phyloP scores from a whole-genome alignment of 2,888 invertebrate genomes.

The Balanococcus diminutus region DNA sequence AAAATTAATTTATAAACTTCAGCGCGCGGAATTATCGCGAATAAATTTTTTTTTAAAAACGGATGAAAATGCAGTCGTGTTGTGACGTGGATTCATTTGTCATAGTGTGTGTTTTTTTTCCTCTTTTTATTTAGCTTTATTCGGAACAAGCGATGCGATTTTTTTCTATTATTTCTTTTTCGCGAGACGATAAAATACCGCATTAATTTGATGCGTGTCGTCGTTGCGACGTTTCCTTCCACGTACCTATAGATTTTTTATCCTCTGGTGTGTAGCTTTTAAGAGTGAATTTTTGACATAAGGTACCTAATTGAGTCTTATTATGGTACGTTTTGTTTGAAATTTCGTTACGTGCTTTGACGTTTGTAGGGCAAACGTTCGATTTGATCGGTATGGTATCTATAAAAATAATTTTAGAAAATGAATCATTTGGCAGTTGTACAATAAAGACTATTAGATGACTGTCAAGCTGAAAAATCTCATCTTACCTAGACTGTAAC shows the following conservation, averaged over 20 bases:
- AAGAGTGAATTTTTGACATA: background rate
- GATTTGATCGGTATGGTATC: conserved; percentile 5
- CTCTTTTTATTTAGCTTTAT: background rate
- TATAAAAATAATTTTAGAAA: background rate
- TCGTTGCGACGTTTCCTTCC: conserved; percentile 25
- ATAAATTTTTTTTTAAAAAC: background rate
- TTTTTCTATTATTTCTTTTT: background rate
- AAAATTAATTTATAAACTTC: background rate
- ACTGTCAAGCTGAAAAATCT: background rate
- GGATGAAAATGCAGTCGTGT: background rate
- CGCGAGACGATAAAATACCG: conserved; percentile 8
- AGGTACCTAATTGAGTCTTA: background rate
- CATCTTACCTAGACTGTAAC: conserved; percentile 2
- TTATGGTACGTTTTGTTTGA: background rate
- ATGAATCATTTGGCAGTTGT: background rate
- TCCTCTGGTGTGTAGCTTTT: background rate
- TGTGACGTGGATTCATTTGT: conserved; percentile 13
- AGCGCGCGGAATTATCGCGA: background rate
- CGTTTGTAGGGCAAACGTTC: background rate
- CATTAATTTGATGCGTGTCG: conserved; percentile 21
- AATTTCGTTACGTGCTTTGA: background rate
- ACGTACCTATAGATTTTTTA: background rate
- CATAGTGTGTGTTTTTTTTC: background rate
- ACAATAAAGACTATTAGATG: background rate
- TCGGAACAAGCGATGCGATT: background rate